A percentile compares a stretch with the other conserved stretches of the same genome.
Conservation (phyloP, 2,113 vertebrate genomes). For the Sitta europaea region DNA sequence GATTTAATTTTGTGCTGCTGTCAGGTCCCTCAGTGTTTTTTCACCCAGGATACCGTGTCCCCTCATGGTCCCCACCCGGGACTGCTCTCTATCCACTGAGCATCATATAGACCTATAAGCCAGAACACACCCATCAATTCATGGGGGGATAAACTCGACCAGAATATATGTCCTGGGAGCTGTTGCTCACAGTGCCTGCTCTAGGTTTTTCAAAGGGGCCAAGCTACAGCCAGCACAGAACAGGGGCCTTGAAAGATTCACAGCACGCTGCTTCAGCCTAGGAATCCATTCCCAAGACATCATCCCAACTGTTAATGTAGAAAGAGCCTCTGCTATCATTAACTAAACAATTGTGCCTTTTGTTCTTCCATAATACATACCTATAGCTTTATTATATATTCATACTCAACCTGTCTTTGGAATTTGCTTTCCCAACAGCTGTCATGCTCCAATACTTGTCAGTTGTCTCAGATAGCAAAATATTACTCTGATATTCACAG, state of each 20-base stretch:
- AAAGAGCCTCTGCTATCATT: neutral
- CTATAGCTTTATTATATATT: neutral
- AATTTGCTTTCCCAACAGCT: slow-evolving; percentile 20
- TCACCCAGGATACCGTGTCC: neutral
- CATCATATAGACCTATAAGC: neutral
- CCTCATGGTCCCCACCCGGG: neutral
- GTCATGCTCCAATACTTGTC: neutral
- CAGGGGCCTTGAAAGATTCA: neutral
- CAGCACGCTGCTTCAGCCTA: neutral
- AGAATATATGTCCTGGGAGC: fast-evolving
- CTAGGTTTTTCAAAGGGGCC: neutral
- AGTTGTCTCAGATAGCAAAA: slow-evolving; percentile 9
- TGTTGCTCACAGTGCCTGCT: neutral
- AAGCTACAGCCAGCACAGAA: neutral
- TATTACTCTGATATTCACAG: neutral
- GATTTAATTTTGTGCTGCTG: neutral
- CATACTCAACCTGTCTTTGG: neutral
- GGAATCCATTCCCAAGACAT: neutral
- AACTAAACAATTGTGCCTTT: neutral
- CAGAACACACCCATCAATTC: neutral
- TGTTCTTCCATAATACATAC: neutral
- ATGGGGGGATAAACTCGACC: neutral
- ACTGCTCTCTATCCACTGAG: neutral
- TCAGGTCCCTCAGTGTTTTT: neutral
- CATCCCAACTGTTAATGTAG: neutral